Percentiles rank a stretch among this genome's conserved stretches.
Evolutionary conservation across 2,797 vertebrate species (phyloP).

Genomic region (Spea hammondii): DNA sequence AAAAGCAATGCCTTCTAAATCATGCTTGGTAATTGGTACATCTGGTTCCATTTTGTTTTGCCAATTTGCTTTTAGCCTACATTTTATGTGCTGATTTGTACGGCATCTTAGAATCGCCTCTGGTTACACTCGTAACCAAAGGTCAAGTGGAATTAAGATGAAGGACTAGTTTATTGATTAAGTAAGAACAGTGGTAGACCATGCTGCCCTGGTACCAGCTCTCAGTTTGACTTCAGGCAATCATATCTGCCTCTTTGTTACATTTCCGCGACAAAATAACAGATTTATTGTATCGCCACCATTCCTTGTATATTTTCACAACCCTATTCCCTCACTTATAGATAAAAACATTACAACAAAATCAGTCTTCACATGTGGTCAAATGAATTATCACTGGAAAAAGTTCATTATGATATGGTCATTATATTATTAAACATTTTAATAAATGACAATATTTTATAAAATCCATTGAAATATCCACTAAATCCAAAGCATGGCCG

Average conservation of each 20-base stretch:
- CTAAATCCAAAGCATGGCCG: too few species aligned
- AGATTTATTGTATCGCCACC: too few species aligned
- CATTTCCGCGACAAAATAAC: too few species aligned
- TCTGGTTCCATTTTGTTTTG: conserved; percentile 43
- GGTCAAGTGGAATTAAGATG: conserved; percentile 47
- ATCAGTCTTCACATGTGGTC: too few species aligned
- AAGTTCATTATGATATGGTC: too few species aligned
- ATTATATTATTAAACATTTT: too few species aligned
- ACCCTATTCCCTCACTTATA: too few species aligned
- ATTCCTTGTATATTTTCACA: too few species aligned
- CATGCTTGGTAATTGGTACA: conserved; percentile 28
- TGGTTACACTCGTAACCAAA: conserved; percentile 38
- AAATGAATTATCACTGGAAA: too few species aligned
- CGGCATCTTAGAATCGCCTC: conserved; percentile 31
- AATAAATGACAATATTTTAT: too few species aligned
- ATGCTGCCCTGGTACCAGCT: conserved; percentile 6
- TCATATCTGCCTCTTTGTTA: conserved; percentile 6
- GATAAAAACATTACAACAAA: too few species aligned
- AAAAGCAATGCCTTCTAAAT: conserved; percentile 15
- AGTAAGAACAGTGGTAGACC: not conserved
- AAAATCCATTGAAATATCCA: too few species aligned
- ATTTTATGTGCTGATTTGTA: conserved; percentile 34
- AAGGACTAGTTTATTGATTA: conserved; percentile 13
- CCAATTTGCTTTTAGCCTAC: conserved; percentile 39
- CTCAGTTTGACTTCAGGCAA: conserved; percentile 12